Percentiles rank a stretch among this genome's conserved stretches.
These are phyloP conservation scores for Actenoides lindsayi DNA, from an alignment of 2,113 vertebrate species.

Conservation along the genomic window DNA sequence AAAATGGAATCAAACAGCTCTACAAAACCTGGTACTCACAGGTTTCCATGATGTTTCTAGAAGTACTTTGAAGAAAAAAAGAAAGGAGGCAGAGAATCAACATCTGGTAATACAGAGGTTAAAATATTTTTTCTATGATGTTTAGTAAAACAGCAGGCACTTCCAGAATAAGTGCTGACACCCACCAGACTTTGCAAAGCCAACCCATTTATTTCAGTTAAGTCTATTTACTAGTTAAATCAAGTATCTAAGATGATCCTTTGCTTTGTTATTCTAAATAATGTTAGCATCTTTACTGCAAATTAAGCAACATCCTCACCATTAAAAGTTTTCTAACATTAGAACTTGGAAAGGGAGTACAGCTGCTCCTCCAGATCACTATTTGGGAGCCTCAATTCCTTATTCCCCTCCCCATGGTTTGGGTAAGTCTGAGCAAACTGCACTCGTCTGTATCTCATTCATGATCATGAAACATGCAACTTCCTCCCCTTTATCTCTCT, in stretches of 20 bases:
- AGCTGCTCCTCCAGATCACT: not conserved
- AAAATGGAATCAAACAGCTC: not conserved
- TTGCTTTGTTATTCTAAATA: not conserved
- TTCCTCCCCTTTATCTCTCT: not conserved
- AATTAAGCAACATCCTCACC: not conserved
- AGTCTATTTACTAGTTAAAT: not conserved
- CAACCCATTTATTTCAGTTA: not conserved
- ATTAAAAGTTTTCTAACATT: not conserved
- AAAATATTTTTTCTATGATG: not conserved
- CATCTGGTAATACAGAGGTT: not conserved
- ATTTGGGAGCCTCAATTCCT: not conserved
- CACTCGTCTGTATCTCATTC: not conserved
- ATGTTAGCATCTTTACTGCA: not conserved
- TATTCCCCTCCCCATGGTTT: not conserved
- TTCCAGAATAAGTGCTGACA: not conserved
- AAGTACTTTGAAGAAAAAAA: not conserved
- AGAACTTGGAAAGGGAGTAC: not conserved
- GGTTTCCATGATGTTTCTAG: not conserved
- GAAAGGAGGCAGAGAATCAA: not conserved
- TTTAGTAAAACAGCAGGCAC: not conserved
- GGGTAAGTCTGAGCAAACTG: not conserved
- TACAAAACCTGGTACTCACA: not conserved
- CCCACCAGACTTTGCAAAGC: not conserved
- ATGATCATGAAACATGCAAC: not conserved
- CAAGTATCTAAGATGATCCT: not conserved